phyloP scores from a whole-genome alignment of 2,113 vertebrate genomes.

The Origma solitaria region DNA sequence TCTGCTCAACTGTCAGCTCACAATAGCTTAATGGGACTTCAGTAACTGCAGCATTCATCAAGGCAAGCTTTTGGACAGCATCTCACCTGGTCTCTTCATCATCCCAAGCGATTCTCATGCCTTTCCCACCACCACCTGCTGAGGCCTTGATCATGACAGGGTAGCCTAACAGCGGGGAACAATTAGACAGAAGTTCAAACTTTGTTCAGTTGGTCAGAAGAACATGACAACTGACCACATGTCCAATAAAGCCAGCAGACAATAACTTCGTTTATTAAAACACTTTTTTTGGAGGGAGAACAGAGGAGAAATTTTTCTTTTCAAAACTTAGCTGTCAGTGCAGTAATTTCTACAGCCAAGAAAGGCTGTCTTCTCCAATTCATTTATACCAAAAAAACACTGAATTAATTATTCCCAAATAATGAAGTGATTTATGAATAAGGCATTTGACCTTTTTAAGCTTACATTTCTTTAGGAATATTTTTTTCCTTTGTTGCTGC shows the following conservation, averaged over 20 bases:
- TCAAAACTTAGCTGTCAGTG: conserved; percentile 8
- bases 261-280: conserved; percentile 74
- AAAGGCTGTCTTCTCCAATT: conserved; percentile 33
- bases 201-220: conserved; percentile 89
- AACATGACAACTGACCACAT: conserved; percentile 94
- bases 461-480: not conserved
- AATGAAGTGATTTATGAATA: conserved; percentile 26
- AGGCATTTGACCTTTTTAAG: conserved; percentile 4
- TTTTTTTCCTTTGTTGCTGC: not conserved
- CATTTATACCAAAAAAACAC: not conserved
- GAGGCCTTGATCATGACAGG: conserved; percentile 99
- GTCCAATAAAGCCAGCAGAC: conserved; percentile 77
- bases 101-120: conserved; percentile 98
- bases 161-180: conserved; percentile 95
- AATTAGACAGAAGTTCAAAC: conserved; percentile 88
- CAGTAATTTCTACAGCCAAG: conserved; percentile 5
- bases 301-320: not conserved
- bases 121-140: conserved; percentile 97
- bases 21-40: conserved; percentile 60
- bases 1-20: conserved; percentile 64
- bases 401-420: conserved; percentile 6
- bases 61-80: conserved; percentile 70
- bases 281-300: conserved; percentile 40
- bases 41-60: conserved; percentile 71
- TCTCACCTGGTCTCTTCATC: conserved; percentile 96